These are phyloP conservation scores for Panthera tigris DNA, from an alignment of 2,113 vertebrate species.

Conservation along the genomic window DNA sequence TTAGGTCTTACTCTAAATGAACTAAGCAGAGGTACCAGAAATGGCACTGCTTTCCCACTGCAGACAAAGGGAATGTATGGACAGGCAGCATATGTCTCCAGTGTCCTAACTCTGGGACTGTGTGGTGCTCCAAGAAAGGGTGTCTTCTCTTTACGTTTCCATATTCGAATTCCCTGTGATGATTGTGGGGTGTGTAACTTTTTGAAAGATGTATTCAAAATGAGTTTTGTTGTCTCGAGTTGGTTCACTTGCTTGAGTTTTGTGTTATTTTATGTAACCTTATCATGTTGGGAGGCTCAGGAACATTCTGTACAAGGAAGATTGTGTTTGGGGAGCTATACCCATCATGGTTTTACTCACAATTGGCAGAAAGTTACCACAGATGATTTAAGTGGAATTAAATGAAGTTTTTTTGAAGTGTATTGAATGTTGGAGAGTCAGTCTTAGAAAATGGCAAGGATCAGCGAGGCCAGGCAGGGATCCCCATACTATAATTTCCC, in stretches of 20 bases:
- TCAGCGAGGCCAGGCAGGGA: not conserved
- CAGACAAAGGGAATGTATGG: not conserved
- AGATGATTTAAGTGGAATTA: not conserved
- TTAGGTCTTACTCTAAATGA: conserved; percentile 42
- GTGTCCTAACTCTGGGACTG: not conserved
- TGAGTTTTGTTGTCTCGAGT: not conserved
- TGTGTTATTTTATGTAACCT: not conserved
- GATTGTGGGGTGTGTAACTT: not conserved
- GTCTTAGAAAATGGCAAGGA: not conserved
- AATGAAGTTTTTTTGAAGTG: not conserved
- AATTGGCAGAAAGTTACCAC: not conserved
- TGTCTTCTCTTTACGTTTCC: not conserved
- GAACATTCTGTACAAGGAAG: not conserved
- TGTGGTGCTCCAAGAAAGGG: not conserved
- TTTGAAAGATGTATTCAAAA: not conserved
- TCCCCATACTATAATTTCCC: fast-evolving
- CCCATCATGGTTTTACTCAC: not conserved
- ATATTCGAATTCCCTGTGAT: not conserved
- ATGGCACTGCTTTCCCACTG: not conserved
- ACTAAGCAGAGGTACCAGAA: not conserved
- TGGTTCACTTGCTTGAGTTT: not conserved
- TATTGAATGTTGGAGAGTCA: not conserved
- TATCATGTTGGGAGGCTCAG: not conserved
- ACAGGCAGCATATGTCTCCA: not conserved
- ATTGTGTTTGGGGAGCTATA: not conserved